Evolutionary conservation across 2,888 invertebrate species (phyloP), one percentile per base, ranked within the genome.

Genomic region (Willowsia nigromaculata): DNA sequence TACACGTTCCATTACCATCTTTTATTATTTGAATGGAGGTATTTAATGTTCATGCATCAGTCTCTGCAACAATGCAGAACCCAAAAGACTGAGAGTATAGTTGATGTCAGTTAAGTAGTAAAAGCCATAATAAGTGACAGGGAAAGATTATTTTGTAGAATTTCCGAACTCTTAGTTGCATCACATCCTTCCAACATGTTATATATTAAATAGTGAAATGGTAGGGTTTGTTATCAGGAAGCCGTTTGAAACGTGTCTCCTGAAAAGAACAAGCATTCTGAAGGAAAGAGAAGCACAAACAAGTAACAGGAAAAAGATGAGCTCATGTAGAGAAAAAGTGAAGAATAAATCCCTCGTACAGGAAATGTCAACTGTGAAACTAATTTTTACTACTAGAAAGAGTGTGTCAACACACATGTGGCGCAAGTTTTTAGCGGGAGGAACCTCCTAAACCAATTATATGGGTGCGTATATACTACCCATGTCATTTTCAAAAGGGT

Each of bases 401-500:
- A n/a, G n/a, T n/a, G 37, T 68, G 68, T 68, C 68, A 68, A 68
- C 68, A 68, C 53, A 53, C 68, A 37, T 37, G 68, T 18, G 37
- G 37, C 37, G 4, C 30, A 62, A 25, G 30, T 62, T n/a, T n/a
- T n/a, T 62, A 30, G 27, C 30, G 30, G 3, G 13, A 62, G 15
- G 15, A 30, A 2, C 27, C 62, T 62, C 27, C 30, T 62, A 62
- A 62, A 62, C 27, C 62, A 62, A 62, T 62, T 62, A 30, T 15
- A 13, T 7, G 53, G 1, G 53, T n/a, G n/a, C n/a, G n/a, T n/a
- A n/a, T n/a, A n/a, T n/a, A n/a, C n/a, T n/a, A n/a, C n/a, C n/a
- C n/a, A n/a, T n/a, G n/a, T n/a, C n/a, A n/a, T n/a, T n/a, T n/a
- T n/a, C n/a, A n/a, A n/a, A n/a, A n/a, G n/a, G n/a, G n/a, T n/a